Evolutionary conservation across 2,797 vertebrate genomes (phyloP), one percentile per base, ranked within the genome.

Genomic region (Myotis pilosus): DNA sequence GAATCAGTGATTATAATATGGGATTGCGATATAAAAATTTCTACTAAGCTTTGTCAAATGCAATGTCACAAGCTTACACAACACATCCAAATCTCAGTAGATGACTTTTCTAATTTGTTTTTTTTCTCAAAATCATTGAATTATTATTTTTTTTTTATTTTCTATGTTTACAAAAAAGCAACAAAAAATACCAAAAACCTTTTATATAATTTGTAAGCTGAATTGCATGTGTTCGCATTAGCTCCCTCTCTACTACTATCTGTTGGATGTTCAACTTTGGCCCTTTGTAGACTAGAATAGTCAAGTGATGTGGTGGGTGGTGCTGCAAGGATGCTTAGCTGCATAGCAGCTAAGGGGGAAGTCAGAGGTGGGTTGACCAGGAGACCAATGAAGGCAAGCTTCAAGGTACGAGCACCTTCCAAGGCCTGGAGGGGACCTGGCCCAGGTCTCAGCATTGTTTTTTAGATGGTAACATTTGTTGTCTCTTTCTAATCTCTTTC

Each of bases 201-300:
- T 97, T 96, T 85, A 94, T 74, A 25, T 95, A 96, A 96, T 95
- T 93, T 87, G 11, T 69, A 69, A 74, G 20, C 41, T 83, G n/a
- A 68, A 53, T 88, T 53, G 33, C 2, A 19, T 6, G 15, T 89
- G 25, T 60, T 89, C 75, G 74, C 17, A 57, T 41, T 72, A 12
- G 12, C 28, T 89, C 33, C 30, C 4, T 84, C 80, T n/a, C 30
- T 44, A 55, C 20, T 57, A 38, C 8, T 57, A n/a, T 25, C 8
- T 33, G 5, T 33, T 84, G 23, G 66, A 44, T 66, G 20, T 41
- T 76, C n/a, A n/a, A 6, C 15, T 55, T n/a, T 19, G 53, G 41
- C 16, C 1, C 3, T 82, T 62, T 64, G 17, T 87, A 28, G 30
- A 81, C 30, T 4, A n/a, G 49, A 94, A 89, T 23, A 11, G 28